Conservation (phyloP, 2,113 vertebrate species). For the Cryptoleucopteryx plumbea region DNA sequence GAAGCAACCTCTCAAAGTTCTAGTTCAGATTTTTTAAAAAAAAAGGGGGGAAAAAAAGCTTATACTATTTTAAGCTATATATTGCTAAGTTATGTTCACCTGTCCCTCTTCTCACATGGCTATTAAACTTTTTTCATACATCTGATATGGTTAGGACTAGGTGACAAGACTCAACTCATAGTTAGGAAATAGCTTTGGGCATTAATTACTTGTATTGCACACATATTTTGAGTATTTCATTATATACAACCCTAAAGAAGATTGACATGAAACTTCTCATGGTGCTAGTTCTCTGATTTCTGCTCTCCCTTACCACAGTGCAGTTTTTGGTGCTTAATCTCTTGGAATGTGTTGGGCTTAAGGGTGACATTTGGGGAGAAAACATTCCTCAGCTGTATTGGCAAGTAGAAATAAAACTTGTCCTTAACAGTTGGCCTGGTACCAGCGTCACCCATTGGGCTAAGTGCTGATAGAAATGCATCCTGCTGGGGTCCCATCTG, state of each 20-base stretch:
- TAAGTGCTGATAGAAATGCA: not conserved
- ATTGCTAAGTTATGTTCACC: not conserved
- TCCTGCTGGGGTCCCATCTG: not conserved
- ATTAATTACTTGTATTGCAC: not conserved
- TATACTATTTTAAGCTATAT: not conserved
- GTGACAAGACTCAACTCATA: not conserved
- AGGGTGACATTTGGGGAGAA: not conserved
- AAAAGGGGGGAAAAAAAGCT: not conserved
- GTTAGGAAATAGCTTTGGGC: not conserved
- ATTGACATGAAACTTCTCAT: not conserved
- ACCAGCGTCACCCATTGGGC: not conserved
- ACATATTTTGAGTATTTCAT: too few species aligned
- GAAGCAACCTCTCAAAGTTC: not conserved
- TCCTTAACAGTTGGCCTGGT: not conserved
- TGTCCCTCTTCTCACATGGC: not conserved
- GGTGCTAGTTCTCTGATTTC: not conserved
- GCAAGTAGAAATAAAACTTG: not conserved
- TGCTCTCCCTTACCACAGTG: not conserved
- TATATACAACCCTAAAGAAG: not conserved
- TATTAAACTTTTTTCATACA: not conserved
- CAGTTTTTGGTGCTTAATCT: not conserved
- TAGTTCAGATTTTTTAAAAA: not conserved
- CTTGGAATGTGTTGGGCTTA: not conserved
- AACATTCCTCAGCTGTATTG: not conserved
- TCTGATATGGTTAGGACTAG: not conserved